Evolutionary conservation across 2,888 invertebrate genomes (phyloP).

Genomic region (Volucella zonaria): DNA sequence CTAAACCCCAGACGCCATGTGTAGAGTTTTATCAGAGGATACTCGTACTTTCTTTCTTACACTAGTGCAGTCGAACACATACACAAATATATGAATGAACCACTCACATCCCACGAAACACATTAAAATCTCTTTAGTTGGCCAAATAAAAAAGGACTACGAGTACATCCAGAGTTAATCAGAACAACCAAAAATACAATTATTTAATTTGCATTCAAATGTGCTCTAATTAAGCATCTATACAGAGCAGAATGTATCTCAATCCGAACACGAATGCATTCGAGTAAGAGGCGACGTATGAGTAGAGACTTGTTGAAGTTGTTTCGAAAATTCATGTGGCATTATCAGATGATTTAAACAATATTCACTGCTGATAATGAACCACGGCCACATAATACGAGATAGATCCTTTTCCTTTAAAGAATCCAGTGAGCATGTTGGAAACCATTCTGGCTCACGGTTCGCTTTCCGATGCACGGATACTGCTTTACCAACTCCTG

Average conservation of each 20-base stretch:
- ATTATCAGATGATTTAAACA: conserved; percentile 13
- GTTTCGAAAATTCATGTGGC: conserved; percentile 18
- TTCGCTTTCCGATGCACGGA: not conserved
- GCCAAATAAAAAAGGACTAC: conserved; percentile 4
- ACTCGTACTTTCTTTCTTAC: not conserved
- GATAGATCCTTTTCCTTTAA: conserved; percentile 1
- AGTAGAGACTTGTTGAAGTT: not conserved
- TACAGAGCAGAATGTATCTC: not conserved
- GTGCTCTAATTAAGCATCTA: conserved; percentile 48
- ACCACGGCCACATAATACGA: not conserved
- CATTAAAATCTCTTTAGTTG: conserved; percentile 13
- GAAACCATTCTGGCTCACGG: conserved; percentile 6
- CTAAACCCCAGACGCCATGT: conserved; percentile 37
- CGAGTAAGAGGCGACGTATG: too few species aligned
- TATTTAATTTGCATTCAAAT: conserved; percentile 55
- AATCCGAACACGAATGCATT: conserved; percentile 6
- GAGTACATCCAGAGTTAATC: conserved; percentile 35
- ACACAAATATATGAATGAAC: not conserved
- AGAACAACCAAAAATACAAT: conserved; percentile 48
- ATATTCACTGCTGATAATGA: conserved; percentile 14
- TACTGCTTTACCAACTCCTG: not conserved
- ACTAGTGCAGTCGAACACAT: not conserved
- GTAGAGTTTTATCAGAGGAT: conserved; percentile 5
- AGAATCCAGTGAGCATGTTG: conserved; percentile 3
- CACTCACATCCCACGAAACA: not conserved